A percentile compares a stretch with the other conserved stretches of the same genome.
These are phyloP conservation scores for Simalia tracyae DNA, from an alignment of 2,797 vertebrate species.

Conservation along the genomic window DNA sequence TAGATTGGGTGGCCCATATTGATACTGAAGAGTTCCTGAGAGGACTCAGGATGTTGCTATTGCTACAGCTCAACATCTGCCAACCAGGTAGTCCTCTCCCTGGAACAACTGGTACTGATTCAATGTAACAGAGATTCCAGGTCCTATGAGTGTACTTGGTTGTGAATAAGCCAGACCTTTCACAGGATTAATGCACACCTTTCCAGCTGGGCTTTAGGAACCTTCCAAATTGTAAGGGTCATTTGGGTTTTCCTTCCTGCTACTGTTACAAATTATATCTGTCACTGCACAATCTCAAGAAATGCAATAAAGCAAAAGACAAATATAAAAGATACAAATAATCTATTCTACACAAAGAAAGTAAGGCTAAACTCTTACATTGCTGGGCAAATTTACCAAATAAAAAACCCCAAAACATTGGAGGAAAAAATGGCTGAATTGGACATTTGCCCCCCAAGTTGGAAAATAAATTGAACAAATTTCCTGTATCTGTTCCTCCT, in stretches of 20 bases:
- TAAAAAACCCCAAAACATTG: neutral
- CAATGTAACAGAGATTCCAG: neutral
- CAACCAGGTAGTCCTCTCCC: neutral
- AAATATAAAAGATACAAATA: neutral
- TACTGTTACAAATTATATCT: neutral
- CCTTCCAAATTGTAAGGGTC: neutral
- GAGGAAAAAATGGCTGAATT: neutral
- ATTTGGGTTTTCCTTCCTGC: neutral
- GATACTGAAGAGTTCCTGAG: too few relatives aligned
- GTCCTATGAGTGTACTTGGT: neutral
- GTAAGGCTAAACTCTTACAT: neutral
- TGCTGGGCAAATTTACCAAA: neutral
- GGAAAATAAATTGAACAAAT: neutral
- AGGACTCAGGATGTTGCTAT: neutral
- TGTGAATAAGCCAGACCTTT: neutral
- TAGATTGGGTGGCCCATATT: too few relatives aligned
- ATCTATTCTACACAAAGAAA: neutral
- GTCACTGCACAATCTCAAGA: neutral
- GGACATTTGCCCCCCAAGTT: neutral
- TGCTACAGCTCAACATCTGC: neutral
- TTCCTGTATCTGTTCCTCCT: neutral
- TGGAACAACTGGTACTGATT: neutral
- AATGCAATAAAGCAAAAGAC: neutral
- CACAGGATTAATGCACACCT: neutral
- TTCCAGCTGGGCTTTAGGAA: neutral